Base-by-base conservation (phyloP, 1,140 invertebrate species). In the Leptinotarsa lineolata region DNA sequence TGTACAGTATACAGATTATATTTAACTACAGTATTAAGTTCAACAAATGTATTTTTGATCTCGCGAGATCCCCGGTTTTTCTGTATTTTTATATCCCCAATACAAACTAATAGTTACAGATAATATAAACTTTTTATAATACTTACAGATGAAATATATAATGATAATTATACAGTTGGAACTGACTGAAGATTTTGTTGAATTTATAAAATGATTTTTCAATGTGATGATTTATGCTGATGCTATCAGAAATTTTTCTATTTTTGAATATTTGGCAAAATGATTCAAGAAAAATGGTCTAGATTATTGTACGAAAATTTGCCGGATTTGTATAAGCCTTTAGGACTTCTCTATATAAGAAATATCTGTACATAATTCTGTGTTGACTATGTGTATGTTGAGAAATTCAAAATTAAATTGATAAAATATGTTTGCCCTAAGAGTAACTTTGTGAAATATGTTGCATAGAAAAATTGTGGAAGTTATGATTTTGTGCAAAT, bases 331-430 rank as follows among this genome's bases (percentile, higher is more conserved):
- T 67, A 18, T 30, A 63, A 76, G 67, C 69, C 70, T 76, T 74
- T 74, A 79, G 67, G 73, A 74, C 30, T 65, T 54, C 68, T 69
- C 39, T 60, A 63, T 45, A 74, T 68, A 46, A 70, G 22, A 69
- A 63, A 70, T 76, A 16, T 66, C 70, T 46, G 30, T 59, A 61
- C 67, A 72, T 75, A 74, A 79, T 74, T 80, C 74, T 79, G 75
- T 82, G 81, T 82, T 81, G 80, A 80, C 80, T 79, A 75, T 74
- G 74, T 81, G 76, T 79, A 78, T 78, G 75, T 79, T 54, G 48
- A 54, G 2, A 16, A 54, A 54, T 54, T 54, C 48, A n/a, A 54
- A 54, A 54, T 16, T 54, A 54, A 54, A 54, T 54, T 15, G 15
- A 54, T 54, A 18, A n/a, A 54, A 54, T 54, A 54, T 39, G 30